A percentile compares a stretch with the other conserved stretches of the same genome.
Evolutionary conservation across 1,140 invertebrate species (phyloP).

Genomic region (Neodiprion virginianus): DNA sequence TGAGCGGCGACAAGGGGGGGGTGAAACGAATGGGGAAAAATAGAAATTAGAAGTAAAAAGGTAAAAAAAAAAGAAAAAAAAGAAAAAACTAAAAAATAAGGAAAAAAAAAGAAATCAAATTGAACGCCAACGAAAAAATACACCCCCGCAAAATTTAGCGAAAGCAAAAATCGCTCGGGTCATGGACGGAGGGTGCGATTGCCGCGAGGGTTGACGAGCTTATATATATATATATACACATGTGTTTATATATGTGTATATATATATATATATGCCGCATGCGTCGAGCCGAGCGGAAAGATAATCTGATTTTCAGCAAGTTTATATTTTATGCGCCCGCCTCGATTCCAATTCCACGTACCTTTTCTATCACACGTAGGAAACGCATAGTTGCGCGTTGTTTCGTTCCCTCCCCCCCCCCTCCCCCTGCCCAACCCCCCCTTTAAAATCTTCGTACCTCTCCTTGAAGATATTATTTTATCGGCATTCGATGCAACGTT

Average conservation of each 20-base stretch:
- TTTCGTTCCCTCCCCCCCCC: neutral
- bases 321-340: neutral
- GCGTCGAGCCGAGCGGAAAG: neutral
- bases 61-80: neutral
- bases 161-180: too few relatives aligned
- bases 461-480: neutral
- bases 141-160: too few relatives aligned
- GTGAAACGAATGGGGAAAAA: neutral
- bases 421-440: neutral
- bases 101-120: too few relatives aligned
- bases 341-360: neutral
- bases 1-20: neutral
- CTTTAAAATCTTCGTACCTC: neutral
- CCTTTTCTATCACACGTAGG: too few relatives aligned
- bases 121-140: too few relatives aligned
- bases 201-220: too few relatives aligned
- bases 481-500: too few relatives aligned
- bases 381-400: neutral
- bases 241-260: slow-evolving; percentile 10
- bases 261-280: neutral
- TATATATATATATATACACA: neutral
- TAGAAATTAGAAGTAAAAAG: neutral
- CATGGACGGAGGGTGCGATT: too few relatives aligned
- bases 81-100: neutral
- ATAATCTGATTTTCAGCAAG: neutral